A percentile compares a stretch with the other conserved stretches of the same genome.
Conservation (phyloP, 2,797 vertebrate genomes). For the Australoheros facetus region DNA sequence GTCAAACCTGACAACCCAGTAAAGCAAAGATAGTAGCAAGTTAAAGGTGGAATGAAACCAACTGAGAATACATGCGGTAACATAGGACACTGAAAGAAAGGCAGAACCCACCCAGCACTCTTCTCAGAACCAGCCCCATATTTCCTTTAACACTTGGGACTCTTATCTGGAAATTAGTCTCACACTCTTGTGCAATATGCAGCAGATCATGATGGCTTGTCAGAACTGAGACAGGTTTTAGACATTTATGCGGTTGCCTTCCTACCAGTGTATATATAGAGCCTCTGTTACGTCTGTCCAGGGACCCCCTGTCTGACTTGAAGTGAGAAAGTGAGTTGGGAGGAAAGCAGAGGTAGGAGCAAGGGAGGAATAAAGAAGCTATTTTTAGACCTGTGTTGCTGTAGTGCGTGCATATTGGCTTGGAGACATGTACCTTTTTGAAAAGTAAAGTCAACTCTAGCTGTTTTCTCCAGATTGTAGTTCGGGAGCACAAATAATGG, state of each 20-base stretch:
- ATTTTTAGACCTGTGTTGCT: slow-evolving; percentile 79
- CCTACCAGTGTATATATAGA: slow-evolving; percentile 4
- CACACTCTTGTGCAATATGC: slow-evolving; percentile 31
- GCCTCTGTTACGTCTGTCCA: slow-evolving; percentile 54
- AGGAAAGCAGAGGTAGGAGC: slow-evolving; percentile 64
- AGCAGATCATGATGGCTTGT: slow-evolving; percentile 35
- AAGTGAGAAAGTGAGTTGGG: slow-evolving; percentile 57
- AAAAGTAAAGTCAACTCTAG: slow-evolving; percentile 20
- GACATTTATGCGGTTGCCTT: slow-evolving; percentile 38
- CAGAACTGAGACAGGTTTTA: slow-evolving; percentile 26
- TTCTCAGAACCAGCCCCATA: background rate
- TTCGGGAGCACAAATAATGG: background rate
- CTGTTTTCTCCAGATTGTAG: background rate
- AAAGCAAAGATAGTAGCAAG: slow-evolving; percentile 25
- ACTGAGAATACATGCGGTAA: slow-evolving; percentile 10
- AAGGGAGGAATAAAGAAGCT: slow-evolving; percentile 68
- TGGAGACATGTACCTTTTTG: slow-evolving; percentile 40
- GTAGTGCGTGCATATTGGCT: slow-evolving; percentile 58
- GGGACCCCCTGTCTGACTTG: slow-evolving; percentile 75
- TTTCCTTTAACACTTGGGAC: slow-evolving; percentile 12
- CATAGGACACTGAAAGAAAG: slow-evolving; percentile 14
- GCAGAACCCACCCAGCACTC: background rate
- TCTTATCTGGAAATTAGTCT: slow-evolving; percentile 34
- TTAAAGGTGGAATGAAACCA: background rate
- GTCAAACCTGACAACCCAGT: slow-evolving; percentile 36